A percentile compares a stretch with the other conserved stretches of the same genome.
Evolutionary conservation across 2,113 vertebrate species (phyloP).

Genomic region (Chaenocephalus aceratus): DNA sequence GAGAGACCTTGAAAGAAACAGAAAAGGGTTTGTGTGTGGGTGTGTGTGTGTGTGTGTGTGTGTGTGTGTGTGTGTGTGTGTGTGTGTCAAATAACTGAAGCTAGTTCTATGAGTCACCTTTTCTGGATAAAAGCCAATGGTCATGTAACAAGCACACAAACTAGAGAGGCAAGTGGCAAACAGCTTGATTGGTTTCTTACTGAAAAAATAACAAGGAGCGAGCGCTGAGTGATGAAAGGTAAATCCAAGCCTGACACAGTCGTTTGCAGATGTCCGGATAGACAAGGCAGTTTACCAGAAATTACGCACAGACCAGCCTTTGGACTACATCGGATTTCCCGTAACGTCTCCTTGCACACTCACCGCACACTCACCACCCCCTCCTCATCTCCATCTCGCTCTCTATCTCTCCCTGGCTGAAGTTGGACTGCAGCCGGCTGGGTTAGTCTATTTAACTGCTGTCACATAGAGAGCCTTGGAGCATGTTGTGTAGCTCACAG

Average conservation of each 20-base stretch:
- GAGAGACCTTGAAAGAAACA: neutral
- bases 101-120: constrained; percentile 36
- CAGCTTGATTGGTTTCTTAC: constrained; percentile 41
- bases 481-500: constrained; percentile 56
- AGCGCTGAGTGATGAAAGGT: constrained; percentile 37
- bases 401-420: constrained; percentile 60
- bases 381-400: constrained; percentile 51
- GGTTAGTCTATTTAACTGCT: constrained; percentile 60
- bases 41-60: neutral
- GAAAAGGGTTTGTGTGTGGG: neutral
- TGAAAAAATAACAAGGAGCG: constrained; percentile 44
- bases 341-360: constrained; percentile 44
- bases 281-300: constrained; percentile 61
- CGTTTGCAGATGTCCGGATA: constrained; percentile 41
- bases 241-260: constrained; percentile 36
- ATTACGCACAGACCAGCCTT: constrained; percentile 30
- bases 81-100: neutral
- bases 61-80: neutral
- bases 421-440: constrained; percentile 59
- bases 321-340: constrained; percentile 56
- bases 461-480: constrained; percentile 55
- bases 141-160: constrained; percentile 11
- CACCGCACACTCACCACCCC: constrained; percentile 16
- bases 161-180: constrained; percentile 33
- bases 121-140: neutral